A percentile compares a stretch with the other conserved stretches of the same genome.
Conservation (phyloP, 2,888 invertebrate species). For the Acrocyrtus sp. region DNA sequence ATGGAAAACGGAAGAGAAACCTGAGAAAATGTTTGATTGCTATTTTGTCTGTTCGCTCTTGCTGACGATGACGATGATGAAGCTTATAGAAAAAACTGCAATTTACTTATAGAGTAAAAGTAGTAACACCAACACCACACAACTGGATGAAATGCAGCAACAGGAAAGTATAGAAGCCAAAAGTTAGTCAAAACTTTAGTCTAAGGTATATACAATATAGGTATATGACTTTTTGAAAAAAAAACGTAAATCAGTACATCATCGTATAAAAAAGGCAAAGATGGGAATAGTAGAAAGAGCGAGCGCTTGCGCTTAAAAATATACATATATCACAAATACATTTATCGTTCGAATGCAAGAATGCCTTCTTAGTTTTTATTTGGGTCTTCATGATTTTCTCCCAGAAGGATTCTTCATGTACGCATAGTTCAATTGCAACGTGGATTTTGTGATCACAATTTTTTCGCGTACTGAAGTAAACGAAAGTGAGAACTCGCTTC, state of each 20-base stretch:
- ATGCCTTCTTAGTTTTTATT: neutral
- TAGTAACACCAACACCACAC: no score
- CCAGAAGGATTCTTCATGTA: no score
- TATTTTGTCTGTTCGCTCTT: neutral
- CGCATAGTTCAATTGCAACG: neutral
- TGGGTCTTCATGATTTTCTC: neutral
- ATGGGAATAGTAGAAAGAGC: no score
- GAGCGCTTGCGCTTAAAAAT: neutral
- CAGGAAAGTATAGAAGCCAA: neutral
- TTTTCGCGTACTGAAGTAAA: neutral
- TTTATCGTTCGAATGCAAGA: conserved; percentile 6
- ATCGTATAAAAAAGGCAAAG: neutral
- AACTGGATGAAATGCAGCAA: neutral
- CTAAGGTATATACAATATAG: neutral
- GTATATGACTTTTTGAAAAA: neutral
- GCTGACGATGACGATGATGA: neutral
- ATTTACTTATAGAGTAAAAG: no score
- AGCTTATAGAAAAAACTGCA: no score
- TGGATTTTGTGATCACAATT: conserved; percentile 2
- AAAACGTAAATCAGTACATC: neutral
- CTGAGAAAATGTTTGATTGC: conserved; percentile 1
- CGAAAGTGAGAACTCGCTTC: no score
- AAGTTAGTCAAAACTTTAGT: neutral
- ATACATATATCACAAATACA: conserved; percentile 5
- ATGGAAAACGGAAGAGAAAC: neutral